Evolutionary conservation across 2,888 invertebrate genomes (phyloP).

Genomic region (Harpagoxenus sublaevis): DNA sequence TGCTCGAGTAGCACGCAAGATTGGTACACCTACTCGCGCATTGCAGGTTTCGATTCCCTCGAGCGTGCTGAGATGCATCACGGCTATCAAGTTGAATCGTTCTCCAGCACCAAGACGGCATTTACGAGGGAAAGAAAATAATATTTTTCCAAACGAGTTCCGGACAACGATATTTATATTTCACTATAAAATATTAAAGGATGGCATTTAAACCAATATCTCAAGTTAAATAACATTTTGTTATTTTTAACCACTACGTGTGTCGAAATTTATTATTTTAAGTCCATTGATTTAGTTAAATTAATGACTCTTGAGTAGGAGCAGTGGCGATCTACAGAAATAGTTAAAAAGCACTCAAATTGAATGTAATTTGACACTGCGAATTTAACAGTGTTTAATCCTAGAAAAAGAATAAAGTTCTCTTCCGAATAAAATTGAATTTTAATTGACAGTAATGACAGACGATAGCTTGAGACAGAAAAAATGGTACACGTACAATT

Average conservation of each 20-base stretch:
- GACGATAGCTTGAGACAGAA: too few species aligned
- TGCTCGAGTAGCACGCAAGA: slow-evolving; percentile 33
- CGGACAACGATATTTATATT: not conserved
- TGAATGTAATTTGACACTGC: too few species aligned
- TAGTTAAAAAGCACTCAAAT: too few species aligned
- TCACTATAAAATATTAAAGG: too few species aligned
- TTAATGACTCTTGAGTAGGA: too few species aligned
- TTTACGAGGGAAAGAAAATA: not conserved
- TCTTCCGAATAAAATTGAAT: not conserved
- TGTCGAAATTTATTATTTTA: too few species aligned
- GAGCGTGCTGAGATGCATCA: slow-evolving; percentile 32
- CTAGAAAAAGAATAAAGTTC: not conserved
- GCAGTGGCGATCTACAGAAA: too few species aligned
- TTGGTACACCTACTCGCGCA: slow-evolving; percentile 45
- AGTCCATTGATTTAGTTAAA: too few species aligned
- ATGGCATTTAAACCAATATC: too few species aligned
- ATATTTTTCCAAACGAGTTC: not conserved
- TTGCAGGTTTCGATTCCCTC: slow-evolving; percentile 59
- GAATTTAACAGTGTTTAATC: too few species aligned
- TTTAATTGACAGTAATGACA: not conserved
- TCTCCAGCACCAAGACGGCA: not conserved
- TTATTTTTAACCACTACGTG: too few species aligned
- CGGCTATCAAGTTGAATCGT: slow-evolving; percentile 17
- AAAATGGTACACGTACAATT: not conserved
- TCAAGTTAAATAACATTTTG: too few species aligned